Conservation (phyloP, 1,140 invertebrate species). For the Apis dorsata region DNA sequence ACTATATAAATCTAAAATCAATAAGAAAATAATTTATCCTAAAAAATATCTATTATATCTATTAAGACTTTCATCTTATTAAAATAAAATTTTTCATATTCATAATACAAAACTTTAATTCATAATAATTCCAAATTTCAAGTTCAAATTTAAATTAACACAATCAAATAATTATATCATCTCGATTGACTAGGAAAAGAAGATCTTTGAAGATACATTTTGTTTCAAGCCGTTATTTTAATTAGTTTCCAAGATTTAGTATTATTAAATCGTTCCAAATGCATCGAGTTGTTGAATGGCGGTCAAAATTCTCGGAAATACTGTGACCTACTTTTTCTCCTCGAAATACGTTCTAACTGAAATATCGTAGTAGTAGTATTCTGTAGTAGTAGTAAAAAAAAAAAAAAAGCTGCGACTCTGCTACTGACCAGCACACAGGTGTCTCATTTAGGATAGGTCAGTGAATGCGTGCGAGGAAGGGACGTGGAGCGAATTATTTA, state of each 20-base stretch:
- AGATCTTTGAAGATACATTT: not conserved
- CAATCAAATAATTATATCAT: not conserved
- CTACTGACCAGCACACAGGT: constrained; percentile 4
- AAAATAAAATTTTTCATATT: no score
- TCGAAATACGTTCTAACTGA: not conserved
- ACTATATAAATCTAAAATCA: no score
- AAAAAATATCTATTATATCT: no score
- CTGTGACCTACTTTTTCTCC: not conserved
- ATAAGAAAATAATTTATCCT: no score
- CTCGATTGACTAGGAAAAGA: no score
- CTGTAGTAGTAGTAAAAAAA: no score
- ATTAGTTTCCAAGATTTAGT: not conserved
- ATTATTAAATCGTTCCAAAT: not conserved
- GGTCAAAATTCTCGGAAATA: not conserved
- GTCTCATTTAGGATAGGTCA: not conserved
- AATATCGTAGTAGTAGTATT: not conserved
- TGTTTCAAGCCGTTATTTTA: not conserved
- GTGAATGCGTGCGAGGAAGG: not conserved
- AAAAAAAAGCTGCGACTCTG: constrained; percentile 8
- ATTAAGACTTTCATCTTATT: no score
- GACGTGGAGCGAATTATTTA: not conserved
- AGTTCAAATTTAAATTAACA: not conserved
- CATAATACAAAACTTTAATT: no score
- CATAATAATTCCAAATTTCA: not conserved
- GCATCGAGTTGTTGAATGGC: not conserved